Conservation (phyloP, 1,140 invertebrate species). For the Trachymyrmex cornetzi region DNA sequence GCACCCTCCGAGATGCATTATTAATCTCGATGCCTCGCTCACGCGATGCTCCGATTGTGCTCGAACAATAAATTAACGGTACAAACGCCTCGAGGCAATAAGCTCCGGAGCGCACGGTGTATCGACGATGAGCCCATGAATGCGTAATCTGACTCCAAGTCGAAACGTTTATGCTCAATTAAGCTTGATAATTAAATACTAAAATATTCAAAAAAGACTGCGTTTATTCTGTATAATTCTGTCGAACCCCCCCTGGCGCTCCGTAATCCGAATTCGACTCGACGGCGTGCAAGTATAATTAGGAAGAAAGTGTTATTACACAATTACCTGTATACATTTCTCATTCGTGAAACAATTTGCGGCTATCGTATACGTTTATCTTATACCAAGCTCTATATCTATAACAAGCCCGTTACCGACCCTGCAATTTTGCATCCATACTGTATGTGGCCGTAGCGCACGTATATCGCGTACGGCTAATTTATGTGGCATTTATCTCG, state of each 20-base stretch:
- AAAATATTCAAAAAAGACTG: not conserved
- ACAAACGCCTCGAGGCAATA: conserved; percentile 50
- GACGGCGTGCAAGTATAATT: conserved; percentile 3
- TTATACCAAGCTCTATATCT: conserved; percentile 35
- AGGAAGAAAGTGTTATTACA: not conserved
- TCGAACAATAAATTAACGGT: conserved; percentile 73
- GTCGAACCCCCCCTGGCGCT: not conserved
- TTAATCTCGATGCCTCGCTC: conserved; percentile 73
- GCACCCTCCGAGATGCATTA: conserved; percentile 74
- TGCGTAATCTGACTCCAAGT: conserved; percentile 18
- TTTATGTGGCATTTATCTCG: conserved; percentile 74
- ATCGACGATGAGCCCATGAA: conserved; percentile 47
- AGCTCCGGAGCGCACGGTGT: conserved; percentile 30
- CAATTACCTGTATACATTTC: conserved; percentile 4
- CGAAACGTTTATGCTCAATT: not conserved
- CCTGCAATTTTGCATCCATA: conserved; percentile 37
- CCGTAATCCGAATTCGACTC: not conserved
- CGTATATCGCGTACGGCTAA: conserved; percentile 67
- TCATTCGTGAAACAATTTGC: conserved; percentile 33
- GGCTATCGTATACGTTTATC: conserved; percentile 27
- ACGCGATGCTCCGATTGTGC: conserved; percentile 69
- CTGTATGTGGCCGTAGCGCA: conserved; percentile 59
- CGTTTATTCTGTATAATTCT: not conserved
- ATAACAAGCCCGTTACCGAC: conserved; percentile 47
- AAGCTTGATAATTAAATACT: not conserved